phyloP scores from a whole-genome alignment of 2,797 vertebrate genomes.

The Poecilia picta region DNA sequence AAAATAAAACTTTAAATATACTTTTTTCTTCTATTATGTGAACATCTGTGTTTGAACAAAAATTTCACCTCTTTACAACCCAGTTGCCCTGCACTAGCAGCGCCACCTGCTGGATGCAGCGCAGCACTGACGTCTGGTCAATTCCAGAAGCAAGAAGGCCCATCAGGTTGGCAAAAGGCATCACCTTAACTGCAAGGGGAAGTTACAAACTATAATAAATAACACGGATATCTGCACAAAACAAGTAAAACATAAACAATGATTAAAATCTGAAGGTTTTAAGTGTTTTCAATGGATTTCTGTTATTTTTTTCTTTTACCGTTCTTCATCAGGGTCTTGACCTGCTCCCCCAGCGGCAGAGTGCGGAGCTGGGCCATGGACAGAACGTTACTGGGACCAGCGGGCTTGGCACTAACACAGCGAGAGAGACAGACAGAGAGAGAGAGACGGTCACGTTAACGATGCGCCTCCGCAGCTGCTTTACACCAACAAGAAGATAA shows the following conservation, averaged over 20 bases:
- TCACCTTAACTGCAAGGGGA: slow-evolving; percentile 88
- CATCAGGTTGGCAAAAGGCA: slow-evolving; percentile 97
- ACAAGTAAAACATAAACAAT: neutral
- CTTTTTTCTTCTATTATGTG: neutral
- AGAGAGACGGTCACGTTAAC: neutral
- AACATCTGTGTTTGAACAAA: neutral
- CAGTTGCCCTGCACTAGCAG: slow-evolving; percentile 98
- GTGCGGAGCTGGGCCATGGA: slow-evolving; percentile 98
- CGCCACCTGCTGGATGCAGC: slow-evolving; percentile 98
- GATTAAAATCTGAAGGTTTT: neutral
- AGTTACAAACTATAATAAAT: neutral
- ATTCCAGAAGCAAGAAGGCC: slow-evolving; percentile 90
- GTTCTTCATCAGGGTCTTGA: slow-evolving; percentile 97
- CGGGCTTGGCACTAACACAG: slow-evolving; percentile 85
- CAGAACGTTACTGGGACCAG: slow-evolving; percentile 94
- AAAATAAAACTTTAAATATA: neutral
- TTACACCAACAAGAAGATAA: neutral
- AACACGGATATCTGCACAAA: neutral
- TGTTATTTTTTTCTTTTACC: slow-evolving; percentile 73
- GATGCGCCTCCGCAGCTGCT: neutral
- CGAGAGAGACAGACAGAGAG: neutral
- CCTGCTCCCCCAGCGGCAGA: slow-evolving; percentile 93
- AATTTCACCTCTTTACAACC: slow-evolving; percentile 94
- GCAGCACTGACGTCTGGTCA: slow-evolving; percentile 90
- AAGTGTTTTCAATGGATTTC: neutral